Evolutionary conservation across 2,888 invertebrate species (phyloP), one percentile per base, ranked within the genome.

Genomic region (Acronicta psi): DNA sequence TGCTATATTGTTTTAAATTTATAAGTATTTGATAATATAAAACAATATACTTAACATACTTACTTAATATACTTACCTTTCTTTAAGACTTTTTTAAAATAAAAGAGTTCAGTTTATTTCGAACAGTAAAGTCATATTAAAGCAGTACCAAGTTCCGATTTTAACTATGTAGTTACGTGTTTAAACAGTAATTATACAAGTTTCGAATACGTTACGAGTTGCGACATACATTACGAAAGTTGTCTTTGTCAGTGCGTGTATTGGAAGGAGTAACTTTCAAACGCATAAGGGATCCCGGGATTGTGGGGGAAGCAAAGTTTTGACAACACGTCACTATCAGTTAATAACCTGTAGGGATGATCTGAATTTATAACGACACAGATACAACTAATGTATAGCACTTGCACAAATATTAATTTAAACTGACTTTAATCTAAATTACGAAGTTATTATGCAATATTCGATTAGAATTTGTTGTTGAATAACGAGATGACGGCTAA

Each of bases 241-340:
- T 84, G 80, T 78, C 81, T 77, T 83, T 84, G 83, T 83, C 84
- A 79, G 76, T 82, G 77, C 79, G 83, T 84, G 36, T 85, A 82
- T 78, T 64, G 68, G 80, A 70, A 75, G 62, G 73, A 80, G 84
- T 76, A 90, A 90, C 86, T 90, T 86, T 90, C 86, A 86, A 88
- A 89, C 85, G 88, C 89, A 91, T 91, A 87, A 86, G 91, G 89
- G 90, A 88, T 85, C 79, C 65, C 83, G 76, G 83, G 84, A 85
- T 84, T 83, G 80, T 78, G 79, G 79, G 79, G 81, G 80, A 71
- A 80, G 82, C 72, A 80, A 91, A 92, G 87, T 93, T 92, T 88
- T 87, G 89, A 90, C 87, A 89, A 82, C 84, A 86, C 83, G 91
- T 92, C 92, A 92, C 91, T 92, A 91, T 90, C 92, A 91, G 90